Conservation (phyloP, 2,888 invertebrate genomes). For the Tiliacea aurago region DNA sequence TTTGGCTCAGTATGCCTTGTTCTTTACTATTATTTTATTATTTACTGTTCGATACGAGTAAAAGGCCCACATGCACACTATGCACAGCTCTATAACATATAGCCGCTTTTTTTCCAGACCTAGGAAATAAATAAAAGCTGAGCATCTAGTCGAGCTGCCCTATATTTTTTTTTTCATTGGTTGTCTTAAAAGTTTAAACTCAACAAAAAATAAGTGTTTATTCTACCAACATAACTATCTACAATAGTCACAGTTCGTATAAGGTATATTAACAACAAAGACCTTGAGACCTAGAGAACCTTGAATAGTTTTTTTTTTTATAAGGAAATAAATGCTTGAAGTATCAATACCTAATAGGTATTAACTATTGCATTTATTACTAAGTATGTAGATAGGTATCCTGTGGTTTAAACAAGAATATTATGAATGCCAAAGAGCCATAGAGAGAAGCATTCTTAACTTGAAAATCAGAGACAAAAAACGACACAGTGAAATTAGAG, state of each 20-base stretch:
- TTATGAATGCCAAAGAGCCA: too few species aligned
- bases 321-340: slow-evolving; percentile 41
- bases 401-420: neutral
- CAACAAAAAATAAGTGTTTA: neutral
- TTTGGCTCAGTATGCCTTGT: too few species aligned
- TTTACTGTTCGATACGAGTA: too few species aligned
- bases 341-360: slow-evolving; percentile 12
- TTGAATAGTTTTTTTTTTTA: slow-evolving; percentile 44
- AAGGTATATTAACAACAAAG: slow-evolving; percentile 40
- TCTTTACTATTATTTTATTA: too few species aligned
- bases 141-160: too few species aligned
- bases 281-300: slow-evolving; percentile 16
- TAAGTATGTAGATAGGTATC: slow-evolving; percentile 1
- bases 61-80: too few species aligned
- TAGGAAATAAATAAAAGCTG: too few species aligned
- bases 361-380: slow-evolving; percentile 5
- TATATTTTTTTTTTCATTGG: neutral
- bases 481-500: too few species aligned
- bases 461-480: too few species aligned
- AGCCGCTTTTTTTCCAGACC: too few species aligned
- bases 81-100: too few species aligned
- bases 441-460: too few species aligned
- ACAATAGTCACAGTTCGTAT: slow-evolving; percentile 3
- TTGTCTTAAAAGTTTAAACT: neutral
- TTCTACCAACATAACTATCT: neutral